Conservation (phyloP, 2,797 vertebrate species). For the Furcifer pardalis region DNA sequence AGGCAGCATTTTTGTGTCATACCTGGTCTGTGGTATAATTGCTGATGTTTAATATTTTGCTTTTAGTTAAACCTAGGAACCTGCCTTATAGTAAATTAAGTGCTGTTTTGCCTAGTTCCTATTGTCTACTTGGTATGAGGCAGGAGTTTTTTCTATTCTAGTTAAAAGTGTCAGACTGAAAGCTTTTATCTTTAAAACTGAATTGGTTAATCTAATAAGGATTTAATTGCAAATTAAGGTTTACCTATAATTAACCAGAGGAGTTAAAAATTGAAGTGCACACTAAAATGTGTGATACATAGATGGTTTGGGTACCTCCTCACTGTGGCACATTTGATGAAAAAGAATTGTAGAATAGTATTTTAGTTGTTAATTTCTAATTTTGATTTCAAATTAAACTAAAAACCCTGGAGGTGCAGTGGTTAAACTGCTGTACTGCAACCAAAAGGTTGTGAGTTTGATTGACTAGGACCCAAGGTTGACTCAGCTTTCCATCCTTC, state of each 20-base stretch:
- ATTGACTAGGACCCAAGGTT: too few relatives aligned
- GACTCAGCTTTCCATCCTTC: too few relatives aligned
- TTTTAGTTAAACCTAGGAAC: background rate
- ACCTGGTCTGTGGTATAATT: background rate
- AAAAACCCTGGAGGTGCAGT: too few relatives aligned
- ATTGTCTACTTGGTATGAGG: background rate
- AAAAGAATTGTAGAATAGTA: background rate
- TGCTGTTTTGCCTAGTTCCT: background rate
- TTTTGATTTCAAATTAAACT: background rate
- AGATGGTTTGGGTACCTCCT: background rate
- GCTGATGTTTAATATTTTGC: background rate
- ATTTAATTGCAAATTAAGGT: slow-evolving; percentile 6
- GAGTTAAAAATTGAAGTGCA: background rate
- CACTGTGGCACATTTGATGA: background rate
- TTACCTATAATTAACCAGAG: background rate
- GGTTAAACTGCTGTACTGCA: too few relatives aligned
- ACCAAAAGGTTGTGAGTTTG: too few relatives aligned
- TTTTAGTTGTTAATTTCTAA: background rate
- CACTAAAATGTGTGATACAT: background rate
- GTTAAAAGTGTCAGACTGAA: background rate
- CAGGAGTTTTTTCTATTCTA: background rate
- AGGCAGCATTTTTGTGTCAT: background rate
- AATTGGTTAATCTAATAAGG: background rate
- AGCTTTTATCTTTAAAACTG: background rate
- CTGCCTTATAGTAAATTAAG: background rate